Evolutionary conservation across 2,797 vertebrate genomes (phyloP).

Genomic region (Characodon lateralis): DNA sequence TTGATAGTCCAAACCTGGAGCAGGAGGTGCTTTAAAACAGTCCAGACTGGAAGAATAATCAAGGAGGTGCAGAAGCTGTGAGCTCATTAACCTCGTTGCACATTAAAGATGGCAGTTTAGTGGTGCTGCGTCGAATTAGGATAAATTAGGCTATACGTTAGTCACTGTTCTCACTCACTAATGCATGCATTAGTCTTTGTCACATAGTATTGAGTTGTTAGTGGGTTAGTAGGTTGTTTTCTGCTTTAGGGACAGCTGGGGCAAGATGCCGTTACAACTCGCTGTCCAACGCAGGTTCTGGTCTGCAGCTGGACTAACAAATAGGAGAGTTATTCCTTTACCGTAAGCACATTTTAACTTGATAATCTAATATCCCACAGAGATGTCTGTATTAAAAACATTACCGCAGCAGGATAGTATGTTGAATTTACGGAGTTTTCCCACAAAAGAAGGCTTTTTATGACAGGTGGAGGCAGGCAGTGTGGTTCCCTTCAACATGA

Average conservation of each 20-base stretch:
- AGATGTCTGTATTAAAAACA: background rate
- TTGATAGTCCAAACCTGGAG: slow-evolving; percentile 38
- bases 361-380: background rate
- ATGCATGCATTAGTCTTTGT: slow-evolving; percentile 36
- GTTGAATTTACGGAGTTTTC: background rate
- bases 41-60: slow-evolving; percentile 24
- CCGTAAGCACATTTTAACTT: slow-evolving; percentile 15
- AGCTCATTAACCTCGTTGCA: slow-evolving; percentile 56
- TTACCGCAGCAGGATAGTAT: background rate
- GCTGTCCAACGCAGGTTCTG: background rate
- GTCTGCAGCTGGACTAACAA: slow-evolving; percentile 9
- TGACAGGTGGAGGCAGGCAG: background rate
- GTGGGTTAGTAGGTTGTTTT: slow-evolving; percentile 48
- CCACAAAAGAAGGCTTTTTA: background rate
- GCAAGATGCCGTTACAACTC: background rate
- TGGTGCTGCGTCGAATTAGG: slow-evolving; percentile 58
- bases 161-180: slow-evolving; percentile 26
- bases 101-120: slow-evolving; percentile 22
- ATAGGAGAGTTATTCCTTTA: slow-evolving; percentile 5
- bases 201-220: slow-evolving; percentile 17
- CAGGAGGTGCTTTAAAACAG: slow-evolving; percentile 38
- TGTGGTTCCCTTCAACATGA: background rate
- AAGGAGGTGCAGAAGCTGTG: slow-evolving; percentile 41
- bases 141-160: slow-evolving; percentile 28
- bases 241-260: slow-evolving; percentile 36